Evolutionary conservation across 2,888 invertebrate genomes (phyloP).

Genomic region (Pristionchus entomophagus): DNA sequence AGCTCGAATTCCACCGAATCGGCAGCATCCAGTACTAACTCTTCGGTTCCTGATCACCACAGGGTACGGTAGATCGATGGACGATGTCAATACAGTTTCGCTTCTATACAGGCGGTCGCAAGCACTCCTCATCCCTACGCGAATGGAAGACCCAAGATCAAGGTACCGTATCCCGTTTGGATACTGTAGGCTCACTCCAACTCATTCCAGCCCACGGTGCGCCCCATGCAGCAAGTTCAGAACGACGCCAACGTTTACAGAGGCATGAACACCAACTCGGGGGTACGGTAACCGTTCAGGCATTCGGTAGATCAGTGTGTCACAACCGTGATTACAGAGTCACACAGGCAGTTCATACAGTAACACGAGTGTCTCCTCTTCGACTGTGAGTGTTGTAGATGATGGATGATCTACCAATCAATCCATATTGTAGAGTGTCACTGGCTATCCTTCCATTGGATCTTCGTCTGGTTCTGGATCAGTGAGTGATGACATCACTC

Average conservation of each 20-base stretch:
- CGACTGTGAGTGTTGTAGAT: background rate
- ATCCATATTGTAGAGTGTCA: background rate
- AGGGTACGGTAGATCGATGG: background rate
- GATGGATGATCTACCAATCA: background rate
- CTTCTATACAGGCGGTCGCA: background rate
- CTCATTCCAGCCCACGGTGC: background rate
- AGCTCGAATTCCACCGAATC: background rate
- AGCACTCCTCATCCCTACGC: background rate
- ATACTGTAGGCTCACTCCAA: background rate
- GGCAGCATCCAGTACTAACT: background rate
- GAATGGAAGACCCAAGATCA: background rate
- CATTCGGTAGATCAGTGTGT: background rate
- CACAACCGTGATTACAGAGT: background rate
- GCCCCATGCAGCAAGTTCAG: background rate
- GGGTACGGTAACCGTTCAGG: background rate
- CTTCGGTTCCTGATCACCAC: background rate
- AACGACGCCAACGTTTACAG: background rate
- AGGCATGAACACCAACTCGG: background rate
- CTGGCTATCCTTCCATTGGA: too few relatives aligned
- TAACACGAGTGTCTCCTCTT: background rate
- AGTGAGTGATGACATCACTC: too few relatives aligned
- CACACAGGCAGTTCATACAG: background rate
- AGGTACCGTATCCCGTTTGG: background rate
- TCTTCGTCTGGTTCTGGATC: too few relatives aligned
- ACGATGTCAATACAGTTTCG: background rate